phyloP scores from a whole-genome alignment of 2,113 vertebrate species.

The Bufo bufo region DNA sequence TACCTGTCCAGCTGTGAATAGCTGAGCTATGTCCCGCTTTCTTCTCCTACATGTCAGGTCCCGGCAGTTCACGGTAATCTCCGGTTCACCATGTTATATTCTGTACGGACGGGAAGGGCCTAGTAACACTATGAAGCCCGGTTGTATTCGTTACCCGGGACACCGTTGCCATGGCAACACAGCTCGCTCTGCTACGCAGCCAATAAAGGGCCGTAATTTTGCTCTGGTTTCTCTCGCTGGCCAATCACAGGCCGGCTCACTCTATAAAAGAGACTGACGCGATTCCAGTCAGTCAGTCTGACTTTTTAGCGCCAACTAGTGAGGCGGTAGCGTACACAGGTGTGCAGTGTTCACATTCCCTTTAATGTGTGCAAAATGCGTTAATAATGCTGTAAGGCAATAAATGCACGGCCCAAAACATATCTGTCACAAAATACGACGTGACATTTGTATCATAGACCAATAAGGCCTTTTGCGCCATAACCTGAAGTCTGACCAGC shows the following conservation, averaged over 20 bases:
- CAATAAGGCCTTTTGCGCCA: too few relatives aligned
- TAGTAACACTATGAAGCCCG: slow-evolving; percentile 28
- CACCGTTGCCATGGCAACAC: slow-evolving; percentile 20
- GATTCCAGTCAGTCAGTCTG: background rate
- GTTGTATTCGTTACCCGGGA: slow-evolving; percentile 34
- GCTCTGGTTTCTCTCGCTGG: accelerated
- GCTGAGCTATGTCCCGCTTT: background rate
- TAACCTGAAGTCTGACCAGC: too few relatives aligned
- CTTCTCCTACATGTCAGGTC: background rate
- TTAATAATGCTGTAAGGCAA: too few relatives aligned
- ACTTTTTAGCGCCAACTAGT: background rate
- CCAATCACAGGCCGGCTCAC: background rate
- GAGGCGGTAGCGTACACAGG: background rate
- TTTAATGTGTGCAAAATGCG: too few relatives aligned
- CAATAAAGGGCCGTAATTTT: background rate
- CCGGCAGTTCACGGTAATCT: background rate
- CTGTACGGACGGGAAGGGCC: background rate
- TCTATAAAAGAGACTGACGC: background rate
- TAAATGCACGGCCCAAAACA: too few relatives aligned
- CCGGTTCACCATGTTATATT: accelerated
- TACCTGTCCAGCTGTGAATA: background rate
- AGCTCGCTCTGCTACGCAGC: background rate
- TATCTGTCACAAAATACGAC: too few relatives aligned
- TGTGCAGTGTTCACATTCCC: background rate
- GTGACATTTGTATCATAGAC: too few relatives aligned